Base-by-base conservation (phyloP, 2,797 vertebrate genomes). In the Neoniphon sammara region DNA sequence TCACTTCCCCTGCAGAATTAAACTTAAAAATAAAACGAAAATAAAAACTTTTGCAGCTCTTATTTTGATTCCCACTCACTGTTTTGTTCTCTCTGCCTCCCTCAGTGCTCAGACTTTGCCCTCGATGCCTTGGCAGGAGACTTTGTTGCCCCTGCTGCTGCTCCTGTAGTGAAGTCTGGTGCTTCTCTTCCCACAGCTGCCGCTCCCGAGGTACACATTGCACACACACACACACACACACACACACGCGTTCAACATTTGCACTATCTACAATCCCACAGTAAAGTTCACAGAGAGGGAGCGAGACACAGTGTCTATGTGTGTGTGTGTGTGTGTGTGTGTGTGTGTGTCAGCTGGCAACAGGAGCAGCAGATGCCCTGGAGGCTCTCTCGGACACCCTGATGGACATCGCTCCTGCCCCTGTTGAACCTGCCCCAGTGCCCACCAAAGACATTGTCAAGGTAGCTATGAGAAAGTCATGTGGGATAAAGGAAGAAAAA, bases 331-430 rank as follows among this genome's bases (percentile, higher is more conserved):
- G 52, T 81, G 11, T 78, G 47, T 4, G 2, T 11, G 58, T 54
- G 50, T 47, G 46, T 39, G 36, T 49, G 23, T 49, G 8, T 7
- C 75, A 94, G 93, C 25, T 91, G 78, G 47, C 63, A 23, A 47
- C 57, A 2, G 87, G 64, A 25, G 74, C 87, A 27, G 68, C 76
- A 39, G 75, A 54, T 5, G 94, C 94, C 34, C 70, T 95, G 53
- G 93, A 94, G 18, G 85, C 86, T 66, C 89, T 95, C 47, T 95
- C 94, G 14, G 88, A 93, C 78, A 92, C 91, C 23, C 84, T 95
- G 55, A 81, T 58, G 74, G 93, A 92, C 17, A 88, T 89, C 49
- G 25, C 78, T 10, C 89, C 92, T 0, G 34, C 50, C 9, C 90
- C 91, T 8, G 72, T 91, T 8, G 72, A 82, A 54, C 91, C 92